These are phyloP conservation scores for Agonopterix subpropinquella DNA, from an alignment of 2,888 invertebrate species.

Conservation along the genomic window DNA sequence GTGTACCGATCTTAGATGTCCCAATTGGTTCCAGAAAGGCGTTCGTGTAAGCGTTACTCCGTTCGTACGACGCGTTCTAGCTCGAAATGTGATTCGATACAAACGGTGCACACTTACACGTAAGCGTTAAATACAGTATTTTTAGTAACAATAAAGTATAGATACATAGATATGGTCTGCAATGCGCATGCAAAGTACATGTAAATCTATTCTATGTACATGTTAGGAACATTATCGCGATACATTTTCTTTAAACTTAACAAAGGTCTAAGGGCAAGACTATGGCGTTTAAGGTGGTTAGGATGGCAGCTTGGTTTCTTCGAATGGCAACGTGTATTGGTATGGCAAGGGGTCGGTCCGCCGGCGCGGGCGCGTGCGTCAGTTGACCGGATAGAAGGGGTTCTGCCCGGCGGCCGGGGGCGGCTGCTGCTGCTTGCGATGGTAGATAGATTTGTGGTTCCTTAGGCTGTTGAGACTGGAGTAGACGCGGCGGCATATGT, in stretches of 20 bases:
- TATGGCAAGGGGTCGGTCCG: constrained; percentile 19
- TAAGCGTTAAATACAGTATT: constrained; percentile 37
- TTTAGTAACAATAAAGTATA: constrained; percentile 52
- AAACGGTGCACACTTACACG: constrained; percentile 40
- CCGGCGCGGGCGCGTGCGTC: constrained; percentile 39
- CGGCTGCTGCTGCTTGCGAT: constrained; percentile 86
- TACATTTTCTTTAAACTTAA: constrained; percentile 59
- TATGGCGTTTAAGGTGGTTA: constrained; percentile 69
- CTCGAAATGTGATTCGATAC: neutral
- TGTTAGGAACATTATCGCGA: constrained; percentile 73
- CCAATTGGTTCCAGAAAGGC: constrained; percentile 72
- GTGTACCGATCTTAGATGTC: constrained; percentile 70
- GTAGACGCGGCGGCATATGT: constrained; percentile 94
- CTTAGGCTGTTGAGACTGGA: constrained; percentile 93
- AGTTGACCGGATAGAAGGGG: constrained; percentile 66
- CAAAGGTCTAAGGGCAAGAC: constrained; percentile 67
- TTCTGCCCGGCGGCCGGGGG: constrained; percentile 49
- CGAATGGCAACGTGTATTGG: constrained; percentile 47
- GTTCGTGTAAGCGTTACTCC: constrained; percentile 21
- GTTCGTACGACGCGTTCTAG: constrained; percentile 3
- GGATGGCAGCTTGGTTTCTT: constrained; percentile 65
- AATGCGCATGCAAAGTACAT: constrained; percentile 69
- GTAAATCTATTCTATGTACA: constrained; percentile 72
- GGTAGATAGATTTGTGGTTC: constrained; percentile 95
- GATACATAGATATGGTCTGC: constrained; percentile 56